Evolutionary conservation across 2,797 vertebrate genomes (phyloP), one percentile per base, ranked within the genome.

Genomic region (Danio choprae): DNA sequence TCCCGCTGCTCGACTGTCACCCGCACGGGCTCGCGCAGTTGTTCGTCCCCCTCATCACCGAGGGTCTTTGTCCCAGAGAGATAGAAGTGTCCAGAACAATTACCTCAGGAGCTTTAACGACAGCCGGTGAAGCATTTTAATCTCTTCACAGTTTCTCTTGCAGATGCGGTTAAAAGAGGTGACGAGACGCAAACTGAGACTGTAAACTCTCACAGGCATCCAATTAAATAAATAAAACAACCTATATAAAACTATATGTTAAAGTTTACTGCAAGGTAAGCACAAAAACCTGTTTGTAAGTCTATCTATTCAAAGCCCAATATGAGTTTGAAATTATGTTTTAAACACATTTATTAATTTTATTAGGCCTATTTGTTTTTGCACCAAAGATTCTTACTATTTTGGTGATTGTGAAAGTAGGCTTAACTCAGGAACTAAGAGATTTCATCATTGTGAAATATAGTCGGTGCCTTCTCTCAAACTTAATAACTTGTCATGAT

Each of bases 11-110:
- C 80, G 83, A 82, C 85, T 88, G 87, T 88, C 86, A 88, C 50
- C 44, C 44, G 41, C 60, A 71, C 59, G 43, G 29, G 70, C 38
- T 79, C 48, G 70, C 55, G 67, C 75, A 41, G 89, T 86, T 92
- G 92, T 91, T 94, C 93, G 91, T 92, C 92, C 93, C 91, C 93
- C 90, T 94, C 94, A 93, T 95, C 94, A 95, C 93, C 90, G 91
- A 91, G 94, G 77, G 94, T 93, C 94, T 92, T 92, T 92, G 90
- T 93, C 92, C 93, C 89, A 90, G 22, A 81, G 91, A 94, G 94
- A 96, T 92, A 89, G 92, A 91, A 90, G 92, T 95, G 95, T 96
- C 96, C 88, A 80, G 88, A 91, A 91, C 92, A 94, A 96, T 96
- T 95, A 97, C 87, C 5, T 80, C 90, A 88, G 89, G 87, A 91